Base-by-base conservation (phyloP, 2,888 invertebrate species). In the Zeuzera pyrina region DNA sequence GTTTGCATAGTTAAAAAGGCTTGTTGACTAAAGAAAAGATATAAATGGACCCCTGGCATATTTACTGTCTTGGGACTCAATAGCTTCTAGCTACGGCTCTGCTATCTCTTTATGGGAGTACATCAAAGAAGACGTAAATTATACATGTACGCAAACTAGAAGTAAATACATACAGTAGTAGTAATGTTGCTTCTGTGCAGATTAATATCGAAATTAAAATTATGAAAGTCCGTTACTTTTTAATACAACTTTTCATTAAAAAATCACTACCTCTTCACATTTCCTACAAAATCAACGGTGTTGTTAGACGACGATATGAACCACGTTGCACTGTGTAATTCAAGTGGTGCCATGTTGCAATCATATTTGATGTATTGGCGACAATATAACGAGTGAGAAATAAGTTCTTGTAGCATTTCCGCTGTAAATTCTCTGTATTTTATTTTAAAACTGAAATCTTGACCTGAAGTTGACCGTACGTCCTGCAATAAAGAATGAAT, bases 331-430 rank as follows among this genome's bases (percentile, higher is more conserved):
- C 94, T 93, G 54, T 94, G 94, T 6, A 95, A 69, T 40, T 94
- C 94, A 40, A 96, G 65, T 1, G 94, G 94, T 1, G 95, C 94
- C 73, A 92, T 91, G 55, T 92, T 92, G 53, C 95, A 96, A 52
- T 95, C 95, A 54, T 95, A 96, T 55, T 92, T 93, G 35, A 95
- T 91, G 54, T 93, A 91, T 61, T 95, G 95, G 35, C 92, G 91
- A 53, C 95, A 96, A 63, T 92, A 93, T 29, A 95, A 78, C 0
- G 95, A 95, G 65, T 95, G 95, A 0, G 93, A 93, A 35, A 95
- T 93, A 37, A 95, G 76, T 52, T 94, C 94, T 60, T 95, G 94
- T 8, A 95, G 81, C 95, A 96, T 96, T 62, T 94, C 94, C 0
- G 93, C 91, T 1, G 91, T 90, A 63, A 96, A 96, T 57, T 96